A percentile compares a stretch with the other conserved stretches of the same genome.
Evolutionary conservation across 2,888 invertebrate species (phyloP).

Genomic region (Nysson spinosus): DNA sequence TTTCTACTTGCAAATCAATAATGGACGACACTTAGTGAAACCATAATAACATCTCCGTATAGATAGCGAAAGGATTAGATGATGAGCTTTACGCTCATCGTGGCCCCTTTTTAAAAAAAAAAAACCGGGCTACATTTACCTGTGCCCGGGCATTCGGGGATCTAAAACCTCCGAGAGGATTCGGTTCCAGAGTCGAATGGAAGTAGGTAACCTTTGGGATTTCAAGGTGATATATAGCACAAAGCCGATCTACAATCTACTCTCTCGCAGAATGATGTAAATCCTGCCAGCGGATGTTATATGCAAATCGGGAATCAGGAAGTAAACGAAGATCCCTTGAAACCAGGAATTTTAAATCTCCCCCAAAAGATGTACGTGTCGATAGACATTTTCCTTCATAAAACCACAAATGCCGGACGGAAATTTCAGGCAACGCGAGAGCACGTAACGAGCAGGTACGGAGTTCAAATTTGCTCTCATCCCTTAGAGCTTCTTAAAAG

Average conservation of each 20-base stretch:
- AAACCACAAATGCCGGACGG: too few species aligned
- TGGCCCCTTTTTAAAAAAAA: neutral
- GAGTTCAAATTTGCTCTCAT: neutral
- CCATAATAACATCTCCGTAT: too few species aligned
- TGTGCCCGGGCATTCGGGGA: slow-evolving; percentile 32
- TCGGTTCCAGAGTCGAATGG: slow-evolving; percentile 27
- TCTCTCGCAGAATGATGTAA: slow-evolving; percentile 35
- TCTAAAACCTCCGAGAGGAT: slow-evolving; percentile 12
- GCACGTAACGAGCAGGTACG: neutral
- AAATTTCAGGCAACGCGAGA: too few species aligned
- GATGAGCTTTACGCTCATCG: neutral
- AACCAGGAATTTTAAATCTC: slow-evolving; percentile 30
- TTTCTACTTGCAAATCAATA: too few species aligned
- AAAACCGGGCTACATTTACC: neutral
- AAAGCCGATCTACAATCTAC: slow-evolving; percentile 52
- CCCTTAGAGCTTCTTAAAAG: slow-evolving; percentile 11
- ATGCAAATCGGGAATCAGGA: slow-evolving; percentile 54
- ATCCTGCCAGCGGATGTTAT: slow-evolving; percentile 38
- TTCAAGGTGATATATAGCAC: slow-evolving; percentile 46
- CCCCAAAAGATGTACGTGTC: too few species aligned
- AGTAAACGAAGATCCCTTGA: slow-evolving; percentile 36
- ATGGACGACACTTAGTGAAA: too few species aligned
- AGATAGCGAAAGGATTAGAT: too few species aligned
- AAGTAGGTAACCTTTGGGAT: slow-evolving; percentile 54
- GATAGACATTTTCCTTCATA: too few species aligned